These are phyloP conservation scores for Drosophila eohydei DNA, from an alignment of 2,888 invertebrate species.

Conservation along the genomic window DNA sequence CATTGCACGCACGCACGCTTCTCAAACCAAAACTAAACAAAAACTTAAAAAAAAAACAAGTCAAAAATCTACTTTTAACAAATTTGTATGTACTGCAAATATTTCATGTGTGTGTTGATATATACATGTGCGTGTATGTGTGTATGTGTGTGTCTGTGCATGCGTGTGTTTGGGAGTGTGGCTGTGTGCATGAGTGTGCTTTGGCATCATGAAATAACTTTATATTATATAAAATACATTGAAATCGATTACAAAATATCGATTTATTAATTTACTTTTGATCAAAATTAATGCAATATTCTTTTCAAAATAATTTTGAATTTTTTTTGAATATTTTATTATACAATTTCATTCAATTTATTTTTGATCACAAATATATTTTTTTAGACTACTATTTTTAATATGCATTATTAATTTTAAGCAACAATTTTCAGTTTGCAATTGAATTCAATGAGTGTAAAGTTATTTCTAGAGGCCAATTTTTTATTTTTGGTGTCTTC, in stretches of 20 bases:
- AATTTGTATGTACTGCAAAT: conserved; percentile 70
- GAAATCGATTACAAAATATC: neutral
- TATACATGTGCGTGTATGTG: neutral
- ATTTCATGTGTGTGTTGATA: conserved; percentile 25
- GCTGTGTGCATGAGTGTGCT: conserved; percentile 7
- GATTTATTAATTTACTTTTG: neutral
- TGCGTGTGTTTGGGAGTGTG: neutral
- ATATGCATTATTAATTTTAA: neutral
- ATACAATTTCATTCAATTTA: neutral
- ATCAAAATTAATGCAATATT: neutral
- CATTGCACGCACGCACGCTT: conserved; percentile 67
- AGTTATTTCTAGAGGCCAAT: conserved; percentile 37
- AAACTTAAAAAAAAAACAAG: conserved; percentile 15
- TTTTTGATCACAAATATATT: no score
- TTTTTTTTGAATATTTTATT: no score
- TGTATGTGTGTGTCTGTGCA: conserved; percentile 2
- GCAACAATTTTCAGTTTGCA: neutral
- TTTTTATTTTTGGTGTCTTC: conserved; percentile 1
- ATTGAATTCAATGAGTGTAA: neutral
- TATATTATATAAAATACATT: neutral
- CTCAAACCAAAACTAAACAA: conserved; percentile 28
- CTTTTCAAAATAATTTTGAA: neutral
- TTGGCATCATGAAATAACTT: conserved; percentile 26
- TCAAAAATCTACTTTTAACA: conserved; percentile 38
- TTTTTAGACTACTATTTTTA: neutral